Conservation (phyloP, 2,113 vertebrate genomes). For the Rafetus swinhoei region DNA sequence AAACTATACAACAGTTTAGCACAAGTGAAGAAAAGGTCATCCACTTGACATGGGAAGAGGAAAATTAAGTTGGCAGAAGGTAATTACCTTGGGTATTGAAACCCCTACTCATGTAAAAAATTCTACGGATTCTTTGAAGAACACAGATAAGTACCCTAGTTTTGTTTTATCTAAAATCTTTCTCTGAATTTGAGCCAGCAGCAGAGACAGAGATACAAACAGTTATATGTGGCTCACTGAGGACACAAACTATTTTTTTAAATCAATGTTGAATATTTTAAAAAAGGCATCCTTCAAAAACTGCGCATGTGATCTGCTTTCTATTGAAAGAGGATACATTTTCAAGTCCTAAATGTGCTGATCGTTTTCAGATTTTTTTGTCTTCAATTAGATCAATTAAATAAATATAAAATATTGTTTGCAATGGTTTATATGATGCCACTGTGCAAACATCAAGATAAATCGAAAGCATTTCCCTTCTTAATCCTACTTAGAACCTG, state of each 20-base stretch:
- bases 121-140: background rate
- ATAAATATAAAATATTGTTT: background rate
- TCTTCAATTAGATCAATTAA: background rate
- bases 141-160: background rate
- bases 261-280: background rate
- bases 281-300: background rate
- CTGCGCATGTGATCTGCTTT: background rate
- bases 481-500: background rate
- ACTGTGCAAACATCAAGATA: background rate
- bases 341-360: background rate
- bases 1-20: background rate
- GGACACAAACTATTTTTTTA: background rate
- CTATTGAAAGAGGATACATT: background rate
- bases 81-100: constrained; percentile 7
- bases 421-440: background rate
- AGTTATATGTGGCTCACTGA: background rate
- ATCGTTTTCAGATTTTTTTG: background rate
- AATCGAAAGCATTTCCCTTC: background rate
- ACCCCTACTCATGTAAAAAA: background rate
- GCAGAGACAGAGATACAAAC: background rate
- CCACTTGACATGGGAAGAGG: background rate
- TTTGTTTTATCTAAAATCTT: background rate
- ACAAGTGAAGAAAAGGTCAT: background rate
- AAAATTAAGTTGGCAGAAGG: background rate
- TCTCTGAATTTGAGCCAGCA: constrained; percentile 3